Evolutionary conservation across 2,888 invertebrate species (phyloP).

Genomic region (Galerucella pusilla): DNA sequence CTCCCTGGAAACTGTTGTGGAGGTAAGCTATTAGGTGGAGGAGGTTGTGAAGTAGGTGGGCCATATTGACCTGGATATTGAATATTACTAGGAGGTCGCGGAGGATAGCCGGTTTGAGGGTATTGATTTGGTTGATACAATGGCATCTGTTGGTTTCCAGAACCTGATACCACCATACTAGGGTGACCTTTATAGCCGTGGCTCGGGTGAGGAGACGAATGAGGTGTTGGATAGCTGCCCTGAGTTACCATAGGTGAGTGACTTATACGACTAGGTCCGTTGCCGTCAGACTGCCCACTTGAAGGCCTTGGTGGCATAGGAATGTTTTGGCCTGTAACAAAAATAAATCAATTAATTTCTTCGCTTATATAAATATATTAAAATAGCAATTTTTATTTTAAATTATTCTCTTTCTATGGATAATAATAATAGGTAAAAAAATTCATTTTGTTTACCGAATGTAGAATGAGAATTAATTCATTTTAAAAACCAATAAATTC

Average conservation of each 20-base stretch:
- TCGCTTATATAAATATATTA: background rate
- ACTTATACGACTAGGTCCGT: slow-evolving; percentile 74
- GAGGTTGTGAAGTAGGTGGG: slow-evolving; percentile 66
- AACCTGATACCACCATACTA: slow-evolving; percentile 60
- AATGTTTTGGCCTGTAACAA: slow-evolving; percentile 83
- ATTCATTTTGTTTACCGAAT: no score
- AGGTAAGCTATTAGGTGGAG: slow-evolving; percentile 63
- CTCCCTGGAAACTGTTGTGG: slow-evolving; percentile 68
- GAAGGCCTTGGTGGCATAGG: slow-evolving; percentile 96
- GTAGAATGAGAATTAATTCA: no score
- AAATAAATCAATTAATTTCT: background rate
- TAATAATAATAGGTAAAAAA: no score
- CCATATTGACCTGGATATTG: slow-evolving; percentile 65
- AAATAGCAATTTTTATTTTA: no score
- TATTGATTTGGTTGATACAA: slow-evolving; percentile 69
- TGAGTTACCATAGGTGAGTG: slow-evolving; percentile 76
- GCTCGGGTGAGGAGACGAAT: slow-evolving; percentile 64
- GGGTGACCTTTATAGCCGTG: slow-evolving; percentile 74
- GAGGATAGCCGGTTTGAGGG: slow-evolving; percentile 67
- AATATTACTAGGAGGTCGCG: slow-evolving; percentile 64
- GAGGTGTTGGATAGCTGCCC: slow-evolving; percentile 72
- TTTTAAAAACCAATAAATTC: no score
- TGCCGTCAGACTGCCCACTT: slow-evolving; percentile 76
- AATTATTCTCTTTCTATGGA: no score
- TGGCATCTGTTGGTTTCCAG: slow-evolving; percentile 66